Percentiles rank a stretch among this genome's conserved stretches.
Evolutionary conservation across 53 echinoderm and acorn worm species (phyloP).

Genomic region (Hippasteria phrygiana): DNA sequence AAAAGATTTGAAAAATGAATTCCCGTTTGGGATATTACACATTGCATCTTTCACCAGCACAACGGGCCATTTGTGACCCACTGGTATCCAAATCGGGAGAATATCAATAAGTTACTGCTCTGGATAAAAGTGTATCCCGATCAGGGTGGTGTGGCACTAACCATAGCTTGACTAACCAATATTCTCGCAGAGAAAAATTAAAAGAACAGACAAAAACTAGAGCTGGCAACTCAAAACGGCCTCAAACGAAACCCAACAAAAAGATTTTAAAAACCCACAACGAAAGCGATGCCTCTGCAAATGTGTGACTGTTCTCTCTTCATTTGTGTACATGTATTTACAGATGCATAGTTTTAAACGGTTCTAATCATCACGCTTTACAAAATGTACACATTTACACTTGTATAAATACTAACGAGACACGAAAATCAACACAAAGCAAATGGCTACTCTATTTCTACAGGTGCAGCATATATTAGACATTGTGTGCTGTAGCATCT

Average conservation of each 20-base stretch:
- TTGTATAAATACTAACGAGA: constrained; percentile 19
- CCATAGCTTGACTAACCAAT: too few relatives aligned
- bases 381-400: constrained; percentile 37
- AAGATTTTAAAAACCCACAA: not conserved
- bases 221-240: not conserved
- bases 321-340: constrained; percentile 61
- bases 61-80: too few relatives aligned
- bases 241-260: not conserved
- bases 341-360: constrained; percentile 65
- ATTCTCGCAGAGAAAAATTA: too few relatives aligned
- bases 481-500: not conserved
- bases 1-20: too few relatives aligned
- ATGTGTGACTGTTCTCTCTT: not conserved
- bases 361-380: constrained; percentile 34
- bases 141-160: too few relatives aligned
- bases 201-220: not conserved
- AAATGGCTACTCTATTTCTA: not conserved
- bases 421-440: not conserved
- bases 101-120: too few relatives aligned
- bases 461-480: not conserved
- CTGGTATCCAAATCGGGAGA: too few relatives aligned
- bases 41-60: too few relatives aligned
- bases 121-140: too few relatives aligned
- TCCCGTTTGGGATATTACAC: too few relatives aligned
- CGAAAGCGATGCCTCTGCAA: not conserved